Conservation (phyloP, 2,888 invertebrate species). For the Itoplectis maculator region DNA sequence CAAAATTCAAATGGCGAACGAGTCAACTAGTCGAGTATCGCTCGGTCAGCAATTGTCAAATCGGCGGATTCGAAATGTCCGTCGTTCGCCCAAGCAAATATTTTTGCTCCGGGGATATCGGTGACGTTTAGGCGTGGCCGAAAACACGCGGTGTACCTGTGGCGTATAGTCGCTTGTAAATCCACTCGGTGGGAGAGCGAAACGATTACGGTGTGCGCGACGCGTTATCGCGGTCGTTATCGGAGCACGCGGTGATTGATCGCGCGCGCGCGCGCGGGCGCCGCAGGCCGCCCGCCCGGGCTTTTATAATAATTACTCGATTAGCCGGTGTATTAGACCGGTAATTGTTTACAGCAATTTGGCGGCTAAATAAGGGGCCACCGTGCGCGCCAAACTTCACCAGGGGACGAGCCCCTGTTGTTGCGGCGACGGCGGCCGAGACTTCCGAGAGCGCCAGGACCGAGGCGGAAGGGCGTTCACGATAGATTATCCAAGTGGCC, state of each 20-base stretch:
- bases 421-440: conserved; percentile 3
- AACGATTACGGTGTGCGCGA: conserved; percentile 26
- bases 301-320: conserved; percentile 83
- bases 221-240: conserved; percentile 74
- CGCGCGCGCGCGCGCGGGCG: conserved; percentile 69
- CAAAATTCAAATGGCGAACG: too few species aligned
- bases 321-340: conserved; percentile 76
- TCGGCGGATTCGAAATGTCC: too few species aligned
- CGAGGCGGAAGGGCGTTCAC: conserved; percentile 25
- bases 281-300: conserved; percentile 63
- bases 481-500: conserved; percentile 31
- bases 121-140: conserved; percentile 73
- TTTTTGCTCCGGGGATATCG: conserved; percentile 8
- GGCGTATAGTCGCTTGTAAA: not conserved
- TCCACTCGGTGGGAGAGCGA: conserved; percentile 9
- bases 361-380: conserved; percentile 70
- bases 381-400: conserved; percentile 15
- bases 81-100: not conserved
- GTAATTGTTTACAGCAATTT: conserved; percentile 78
- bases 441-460: conserved; percentile 9
- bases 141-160: not conserved
- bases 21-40: too few species aligned
- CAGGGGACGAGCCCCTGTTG: conserved; percentile 19
- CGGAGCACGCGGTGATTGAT: conserved; percentile 81
- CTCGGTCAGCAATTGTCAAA: too few species aligned